phyloP scores from a whole-genome alignment of 2,113 vertebrate genomes.

The Gnathonemus echidnorhynchus region DNA sequence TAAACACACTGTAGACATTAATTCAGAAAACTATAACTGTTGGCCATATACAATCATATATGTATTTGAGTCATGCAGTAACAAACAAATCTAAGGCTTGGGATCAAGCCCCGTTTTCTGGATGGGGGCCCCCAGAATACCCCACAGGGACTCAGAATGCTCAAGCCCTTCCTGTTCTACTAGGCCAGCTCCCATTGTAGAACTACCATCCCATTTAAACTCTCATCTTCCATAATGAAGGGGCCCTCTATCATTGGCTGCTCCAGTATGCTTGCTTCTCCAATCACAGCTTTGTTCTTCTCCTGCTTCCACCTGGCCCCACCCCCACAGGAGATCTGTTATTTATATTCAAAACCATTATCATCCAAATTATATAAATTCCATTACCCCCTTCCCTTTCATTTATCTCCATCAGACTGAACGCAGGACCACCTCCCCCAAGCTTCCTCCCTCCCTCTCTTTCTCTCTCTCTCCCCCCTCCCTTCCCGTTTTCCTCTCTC shows the following conservation, averaged over 20 bases:
- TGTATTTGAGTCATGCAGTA: neutral
- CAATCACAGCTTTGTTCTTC: neutral
- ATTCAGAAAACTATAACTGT: neutral
- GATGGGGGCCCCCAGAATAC: neutral
- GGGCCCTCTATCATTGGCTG: neutral
- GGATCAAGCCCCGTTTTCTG: neutral
- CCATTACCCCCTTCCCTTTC: conserved; percentile 12
- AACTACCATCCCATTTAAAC: neutral
- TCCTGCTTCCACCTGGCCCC: neutral
- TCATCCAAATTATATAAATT: conserved; percentile 17
- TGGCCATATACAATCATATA: neutral
- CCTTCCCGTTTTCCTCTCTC: neutral
- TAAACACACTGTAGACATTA: neutral
- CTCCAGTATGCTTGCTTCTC: neutral
- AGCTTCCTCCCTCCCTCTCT: neutral
- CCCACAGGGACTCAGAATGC: neutral
- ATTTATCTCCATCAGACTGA: conserved; percentile 19
- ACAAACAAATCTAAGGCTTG: neutral
- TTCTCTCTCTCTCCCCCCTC: neutral
- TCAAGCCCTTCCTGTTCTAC: neutral
- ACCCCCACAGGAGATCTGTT: neutral
- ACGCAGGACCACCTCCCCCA: neutral
- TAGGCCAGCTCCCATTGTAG: neutral
- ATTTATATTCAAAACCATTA: conserved; percentile 21
- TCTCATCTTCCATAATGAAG: neutral